Evolutionary conservation across 2,113 vertebrate species (phyloP), one percentile per base, ranked within the genome.

Genomic region (Trachemys scripta): DNA sequence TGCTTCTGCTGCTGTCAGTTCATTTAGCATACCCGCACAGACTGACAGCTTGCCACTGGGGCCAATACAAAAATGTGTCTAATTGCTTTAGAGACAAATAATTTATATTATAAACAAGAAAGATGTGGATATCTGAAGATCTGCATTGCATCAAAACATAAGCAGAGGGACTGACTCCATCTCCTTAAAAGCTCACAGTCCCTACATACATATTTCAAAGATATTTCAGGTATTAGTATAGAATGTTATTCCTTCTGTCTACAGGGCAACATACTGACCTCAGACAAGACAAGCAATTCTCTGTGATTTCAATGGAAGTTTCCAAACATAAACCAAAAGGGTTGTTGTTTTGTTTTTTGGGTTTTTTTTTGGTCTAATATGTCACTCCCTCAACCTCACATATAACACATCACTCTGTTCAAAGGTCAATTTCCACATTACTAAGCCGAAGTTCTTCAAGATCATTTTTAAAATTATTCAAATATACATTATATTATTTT

Each of bases 371-470:
- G 19, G 80, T 75, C 85, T 84, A 75, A 42, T 6, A 86, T 84
- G 56, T 76, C 78, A 82, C 62, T 56, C 38, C 53, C 93, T 90
- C 81, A 93, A 87, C 35, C 82, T 27, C 13, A 76, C 24, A 96
- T n/a, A 69, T n/a, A 25, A 75, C 4, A 1, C 79, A 93, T 29
- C 8, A 80, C 92, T 90, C 69, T 42, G 10, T 42, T 75, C 90
- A 93, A 88, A 94, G 9, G 10, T 12, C 42, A 88, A 91, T 96
- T 91, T 94, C 90, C 42, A 91, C 88, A 86, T n/a, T 2, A 6
- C 57, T 96, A 90, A 86, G 47, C 3, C 85, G 62, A 76, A 2
- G 51, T 90, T 81, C 8, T 92, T 89, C 56, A 59, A 91, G 54
- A 94, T 78, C 69, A 88, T 27, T 82, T 50, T 80, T 50, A 78